Evolutionary conservation across 2,888 invertebrate species (phyloP), one percentile per base, ranked within the genome.

Genomic region (Perizoma affinitatum): DNA sequence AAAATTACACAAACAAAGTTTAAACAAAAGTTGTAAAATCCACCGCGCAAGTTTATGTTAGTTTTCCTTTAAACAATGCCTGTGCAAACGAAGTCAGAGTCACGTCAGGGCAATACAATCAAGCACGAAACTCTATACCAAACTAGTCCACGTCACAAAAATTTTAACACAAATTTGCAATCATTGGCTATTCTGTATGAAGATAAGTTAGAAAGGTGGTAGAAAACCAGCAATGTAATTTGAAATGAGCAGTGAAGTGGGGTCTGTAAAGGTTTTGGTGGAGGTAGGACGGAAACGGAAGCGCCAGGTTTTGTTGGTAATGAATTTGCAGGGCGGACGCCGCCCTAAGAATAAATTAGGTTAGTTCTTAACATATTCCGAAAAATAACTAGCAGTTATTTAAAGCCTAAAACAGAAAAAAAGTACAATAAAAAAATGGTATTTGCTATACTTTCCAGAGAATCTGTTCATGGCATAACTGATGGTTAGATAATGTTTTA

Each of bases 261-360:
- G 22, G 61, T 55, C 68, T 69, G 64, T 80, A 86, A 83, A 86
- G 56, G 54, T 54, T 59, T 54, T 57, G 62, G 66, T 61, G 45
- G 54, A 67, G 70, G 68, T 55, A 56, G 69, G 72, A 66, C 84
- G 90, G 89, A 90, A 89, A 83, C 90, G 90, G 90, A 90, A 91
- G 90, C 86, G 80, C 82, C 84, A 80, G 84, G 81, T 88, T 85
- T 83, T 86, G 81, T 80, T 80, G 74, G 88, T 91, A 91, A 91
- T 91, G 90, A 91, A 91, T 90, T 90, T 86, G 89, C 88, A 80
- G 83, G 88, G 89, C 82, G 85, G 87, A 82, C 83, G 87, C 81
- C 86, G 85, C 87, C 87, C 86, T 82, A 81, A 71, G 78, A 82
- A 84, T 63, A 58, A 63, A 58, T 59, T 52, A 10, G 63, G 58